Evolutionary conservation across 2,888 invertebrate species (phyloP).

Genomic region (Drosophila mettleri): DNA sequence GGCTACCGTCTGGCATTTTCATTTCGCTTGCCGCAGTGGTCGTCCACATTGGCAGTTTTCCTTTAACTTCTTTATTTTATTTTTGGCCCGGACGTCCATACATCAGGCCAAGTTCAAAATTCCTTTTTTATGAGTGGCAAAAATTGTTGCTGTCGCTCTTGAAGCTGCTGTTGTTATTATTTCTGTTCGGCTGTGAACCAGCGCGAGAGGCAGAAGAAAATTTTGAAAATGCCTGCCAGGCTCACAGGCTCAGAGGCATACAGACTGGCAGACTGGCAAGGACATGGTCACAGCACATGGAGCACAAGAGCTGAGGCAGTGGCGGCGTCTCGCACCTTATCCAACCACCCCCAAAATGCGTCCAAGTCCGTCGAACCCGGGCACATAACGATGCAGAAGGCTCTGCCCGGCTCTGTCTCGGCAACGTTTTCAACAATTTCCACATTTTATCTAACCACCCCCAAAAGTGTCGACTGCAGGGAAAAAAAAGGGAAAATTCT

Average conservation of each 20-base stretch:
- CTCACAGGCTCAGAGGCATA: constrained; percentile 7
- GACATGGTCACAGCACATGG: constrained; percentile 67
- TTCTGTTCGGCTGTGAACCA: constrained; percentile 47
- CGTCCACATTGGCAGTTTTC: constrained; percentile 66
- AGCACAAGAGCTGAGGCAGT: constrained; percentile 35
- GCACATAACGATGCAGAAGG: constrained; percentile 77
- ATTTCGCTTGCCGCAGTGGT: constrained; percentile 75
- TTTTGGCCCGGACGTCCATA: constrained; percentile 61
- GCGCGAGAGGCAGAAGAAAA: constrained; percentile 39
- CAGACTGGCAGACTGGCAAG: constrained; percentile 48
- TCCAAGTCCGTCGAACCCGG: constrained; percentile 78
- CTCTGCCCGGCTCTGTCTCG: constrained; percentile 41
- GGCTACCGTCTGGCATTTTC: constrained; percentile 69
- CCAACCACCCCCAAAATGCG: constrained; percentile 72
- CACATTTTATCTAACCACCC: constrained; percentile 81
- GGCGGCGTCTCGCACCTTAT: constrained; percentile 64
- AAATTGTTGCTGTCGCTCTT: constrained; percentile 67
- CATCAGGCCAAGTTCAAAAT: constrained; percentile 81
- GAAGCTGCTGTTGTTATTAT: constrained; percentile 52
- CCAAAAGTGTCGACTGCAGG: constrained; percentile 75
- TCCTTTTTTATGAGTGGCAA: constrained; percentile 78
- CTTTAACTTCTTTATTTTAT: constrained; percentile 18
- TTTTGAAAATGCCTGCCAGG: constrained; percentile 73
- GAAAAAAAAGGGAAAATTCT: constrained; percentile 68
- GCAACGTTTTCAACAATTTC: constrained; percentile 79